These are phyloP conservation scores for Glyphotaelius pellucidus DNA, from an alignment of 2,888 invertebrate genomes.

Conservation along the genomic window DNA sequence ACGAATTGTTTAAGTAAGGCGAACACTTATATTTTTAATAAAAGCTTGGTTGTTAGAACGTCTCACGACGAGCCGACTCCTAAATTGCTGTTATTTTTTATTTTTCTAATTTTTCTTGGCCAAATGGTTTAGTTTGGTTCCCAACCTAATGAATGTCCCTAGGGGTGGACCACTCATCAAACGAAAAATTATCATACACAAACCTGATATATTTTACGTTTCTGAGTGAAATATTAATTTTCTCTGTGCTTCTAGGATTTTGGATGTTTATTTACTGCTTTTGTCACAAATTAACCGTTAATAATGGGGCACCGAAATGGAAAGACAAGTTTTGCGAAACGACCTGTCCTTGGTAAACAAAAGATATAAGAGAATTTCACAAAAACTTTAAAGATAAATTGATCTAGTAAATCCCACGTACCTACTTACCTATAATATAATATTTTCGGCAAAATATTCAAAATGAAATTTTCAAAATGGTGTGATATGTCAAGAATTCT, in stretches of 20 bases:
- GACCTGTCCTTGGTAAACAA: no score
- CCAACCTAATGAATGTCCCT: background rate
- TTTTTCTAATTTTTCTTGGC: background rate
- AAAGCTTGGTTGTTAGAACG: no score
- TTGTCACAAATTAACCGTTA: background rate
- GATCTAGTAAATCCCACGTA: no score
- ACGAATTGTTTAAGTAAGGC: no score
- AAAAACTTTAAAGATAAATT: no score
- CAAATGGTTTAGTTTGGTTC: background rate
- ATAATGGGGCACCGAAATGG: background rate
- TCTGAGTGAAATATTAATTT: background rate
- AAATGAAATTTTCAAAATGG: no score
- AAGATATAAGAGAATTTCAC: background rate
- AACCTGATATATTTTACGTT: background rate
- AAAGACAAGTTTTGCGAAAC: background rate
- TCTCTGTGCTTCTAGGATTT: background rate
- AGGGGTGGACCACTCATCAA: background rate
- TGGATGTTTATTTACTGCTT: background rate
- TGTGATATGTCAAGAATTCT: no score
- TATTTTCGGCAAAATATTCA: no score
- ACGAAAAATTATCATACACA: background rate
- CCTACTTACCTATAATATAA: no score
- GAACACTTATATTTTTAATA: no score
- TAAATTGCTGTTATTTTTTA: background rate
- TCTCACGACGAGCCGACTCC: background rate